These are phyloP conservation scores for Gonatopus flavifemur DNA, from an alignment of 1,140 invertebrate species.

Conservation along the genomic window DNA sequence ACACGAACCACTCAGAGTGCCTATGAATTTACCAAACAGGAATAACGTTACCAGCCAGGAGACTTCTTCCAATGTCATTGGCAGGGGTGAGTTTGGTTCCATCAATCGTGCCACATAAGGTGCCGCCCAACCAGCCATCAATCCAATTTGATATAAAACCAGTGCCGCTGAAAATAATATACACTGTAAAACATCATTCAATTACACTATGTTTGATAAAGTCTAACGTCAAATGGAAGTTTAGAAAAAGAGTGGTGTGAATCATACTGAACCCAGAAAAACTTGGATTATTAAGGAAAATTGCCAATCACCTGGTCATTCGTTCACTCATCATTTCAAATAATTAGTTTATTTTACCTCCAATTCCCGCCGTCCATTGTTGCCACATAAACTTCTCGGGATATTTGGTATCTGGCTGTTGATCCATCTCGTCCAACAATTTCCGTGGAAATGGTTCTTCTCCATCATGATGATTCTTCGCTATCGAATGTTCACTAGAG, in stretches of 20 bases:
- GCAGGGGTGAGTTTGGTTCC: constrained; percentile 57
- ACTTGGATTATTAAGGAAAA: background rate
- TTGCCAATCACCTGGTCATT: background rate
- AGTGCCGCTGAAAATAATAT: constrained; percentile 22
- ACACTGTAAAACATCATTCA: no score
- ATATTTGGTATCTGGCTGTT: background rate
- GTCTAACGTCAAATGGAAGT: no score
- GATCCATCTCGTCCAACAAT: no score
- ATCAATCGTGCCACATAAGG: constrained; percentile 59
- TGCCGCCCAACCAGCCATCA: constrained; percentile 57
- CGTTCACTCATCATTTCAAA: no score
- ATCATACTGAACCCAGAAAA: no score
- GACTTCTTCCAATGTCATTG: constrained; percentile 62
- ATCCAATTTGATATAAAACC: constrained; percentile 20
- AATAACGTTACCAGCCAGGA: constrained; percentile 68
- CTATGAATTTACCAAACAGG: constrained; percentile 57
- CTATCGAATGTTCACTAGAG: no score
- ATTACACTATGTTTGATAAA: no score
- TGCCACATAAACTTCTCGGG: constrained; percentile 11
- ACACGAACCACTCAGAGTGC: constrained; percentile 44
- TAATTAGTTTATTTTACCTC: no score
- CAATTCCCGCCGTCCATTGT: constrained; percentile 26
- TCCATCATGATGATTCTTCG: no score
- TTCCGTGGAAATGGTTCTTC: no score
- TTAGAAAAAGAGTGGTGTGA: no score